Percentiles rank a stretch among this genome's conserved stretches.
phyloP scores from a whole-genome alignment of 1,140 invertebrate species.

The Pseudomyrmex gracilis region DNA sequence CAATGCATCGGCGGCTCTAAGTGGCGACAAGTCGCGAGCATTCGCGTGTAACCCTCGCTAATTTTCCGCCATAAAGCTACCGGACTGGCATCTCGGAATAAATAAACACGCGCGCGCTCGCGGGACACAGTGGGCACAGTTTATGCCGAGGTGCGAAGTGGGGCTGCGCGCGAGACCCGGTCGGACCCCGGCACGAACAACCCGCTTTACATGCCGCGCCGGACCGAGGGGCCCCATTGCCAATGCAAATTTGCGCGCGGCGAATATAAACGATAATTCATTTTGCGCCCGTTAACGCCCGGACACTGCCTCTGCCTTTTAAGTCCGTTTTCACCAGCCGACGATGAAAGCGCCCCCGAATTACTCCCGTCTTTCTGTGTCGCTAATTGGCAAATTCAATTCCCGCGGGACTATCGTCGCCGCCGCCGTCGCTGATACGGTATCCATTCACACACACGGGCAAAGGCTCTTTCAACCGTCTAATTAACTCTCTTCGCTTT shows the following conservation, averaged over 20 bases:
- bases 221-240: slow-evolving; percentile 30
- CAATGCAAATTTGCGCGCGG: slow-evolving; percentile 78
- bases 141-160: slow-evolving; percentile 80
- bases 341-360: slow-evolving; percentile 48
- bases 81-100: slow-evolving; percentile 76
- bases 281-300: slow-evolving; percentile 77
- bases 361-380: slow-evolving; percentile 35
- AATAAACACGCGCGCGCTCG: slow-evolving; percentile 75
- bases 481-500: slow-evolving; percentile 50
- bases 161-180: slow-evolving; percentile 56
- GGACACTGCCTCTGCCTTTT: neutral
- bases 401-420: slow-evolving; percentile 39
- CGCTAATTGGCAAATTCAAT: slow-evolving; percentile 61
- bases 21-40: slow-evolving; percentile 74
- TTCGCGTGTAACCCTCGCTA: slow-evolving; percentile 78
- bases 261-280: slow-evolving; percentile 79
- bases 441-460: slow-evolving; percentile 40
- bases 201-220: slow-evolving; percentile 18
- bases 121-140: slow-evolving; percentile 71
- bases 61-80: slow-evolving; percentile 81
- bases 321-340: slow-evolving; percentile 42
- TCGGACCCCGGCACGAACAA: neutral
- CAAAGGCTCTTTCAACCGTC: slow-evolving; percentile 29
- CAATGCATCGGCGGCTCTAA: slow-evolving; percentile 80
- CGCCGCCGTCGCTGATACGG: slow-evolving; percentile 41